Base-by-base conservation (phyloP, 2,888 invertebrate species). In the Scelioninae gen. 2 region DNA sequence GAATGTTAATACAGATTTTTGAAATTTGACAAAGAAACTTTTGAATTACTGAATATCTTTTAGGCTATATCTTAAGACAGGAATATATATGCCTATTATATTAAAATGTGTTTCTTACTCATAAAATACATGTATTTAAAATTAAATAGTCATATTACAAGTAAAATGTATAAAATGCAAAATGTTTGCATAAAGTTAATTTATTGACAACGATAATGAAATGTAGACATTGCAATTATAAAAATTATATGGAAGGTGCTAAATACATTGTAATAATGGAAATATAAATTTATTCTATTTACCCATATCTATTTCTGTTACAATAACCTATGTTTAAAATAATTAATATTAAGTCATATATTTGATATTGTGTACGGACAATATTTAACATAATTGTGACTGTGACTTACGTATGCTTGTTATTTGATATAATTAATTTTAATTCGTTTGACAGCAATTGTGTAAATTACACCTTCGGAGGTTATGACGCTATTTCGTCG, bases 401-500 rank as follows among this genome's bases (percentile, higher is more conserved):
- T 19, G 19, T 3, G 22, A 19, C 43, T 43, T 43, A 43, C 43
- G 16, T 19, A 6, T 28, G 10, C 28, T n/a, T 11, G 1, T 37
- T n/a, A 46, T 28, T n/a, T 46, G 4, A 28, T 9, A 28, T 10
- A 15, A 3, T 46, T 15, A 28, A 28, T 46, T 16, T 33, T 31
- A 2, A 6, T 52, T 9, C 1, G 2, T 9, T 35, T 52, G 9
- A 9, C 11, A 19, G 4, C 13, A 35, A 52, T 35, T 28, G 37
- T 19, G 19, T 9, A n/a, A 7, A 52, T 10, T 19, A 9, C 1
- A 25, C 22, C 2, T 13, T 19, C 39, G 9, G 7, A 55, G 57
- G 57, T 57, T 57, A 57, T 33, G 57, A 57, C 57, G 57, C 57
- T 57, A 43, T 31, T 43, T 41, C 16, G 31, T 57, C 31, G 41